These are phyloP conservation scores for Pampusana beccarii DNA, from an alignment of 2,113 vertebrate genomes.

Conservation along the genomic window DNA sequence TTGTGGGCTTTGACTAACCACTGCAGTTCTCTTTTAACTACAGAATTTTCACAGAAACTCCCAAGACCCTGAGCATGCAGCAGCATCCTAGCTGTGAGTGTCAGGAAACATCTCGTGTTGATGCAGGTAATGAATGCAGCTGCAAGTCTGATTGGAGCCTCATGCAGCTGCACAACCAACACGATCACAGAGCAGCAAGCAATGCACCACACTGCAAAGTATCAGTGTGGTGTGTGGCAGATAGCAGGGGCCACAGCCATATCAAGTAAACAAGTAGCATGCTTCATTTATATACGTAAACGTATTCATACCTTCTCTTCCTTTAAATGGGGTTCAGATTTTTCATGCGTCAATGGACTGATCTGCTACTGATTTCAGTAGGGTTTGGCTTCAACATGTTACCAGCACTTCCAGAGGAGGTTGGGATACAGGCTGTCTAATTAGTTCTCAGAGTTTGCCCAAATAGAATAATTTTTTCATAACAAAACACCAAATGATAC, in stretches of 20 bases:
- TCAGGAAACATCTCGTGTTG: neutral
- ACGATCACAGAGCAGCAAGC: rapidly evolving
- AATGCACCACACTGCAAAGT: rapidly evolving
- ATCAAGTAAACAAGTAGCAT: neutral
- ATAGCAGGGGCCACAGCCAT: neutral
- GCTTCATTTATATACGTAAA: neutral
- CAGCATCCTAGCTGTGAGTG: neutral
- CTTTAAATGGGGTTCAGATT: neutral
- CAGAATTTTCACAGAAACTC: neutral
- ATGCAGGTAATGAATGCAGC: neutral
- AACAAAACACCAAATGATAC: neutral
- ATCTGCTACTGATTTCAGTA: neutral
- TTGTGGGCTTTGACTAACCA: neutral
- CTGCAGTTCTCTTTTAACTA: neutral
- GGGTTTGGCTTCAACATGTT: neutral
- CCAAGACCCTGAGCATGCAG: neutral
- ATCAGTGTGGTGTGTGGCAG: rapidly evolving
- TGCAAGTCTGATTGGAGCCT: neutral
- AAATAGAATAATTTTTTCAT: neutral
- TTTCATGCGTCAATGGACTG: neutral
- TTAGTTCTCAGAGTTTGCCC: neutral
- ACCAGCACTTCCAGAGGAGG: neutral
- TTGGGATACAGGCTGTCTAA: neutral
- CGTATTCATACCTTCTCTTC: neutral
- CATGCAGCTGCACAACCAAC: neutral